Conservation (phyloP, 1,140 invertebrate genomes). For the Magallana ariakensis region DNA sequence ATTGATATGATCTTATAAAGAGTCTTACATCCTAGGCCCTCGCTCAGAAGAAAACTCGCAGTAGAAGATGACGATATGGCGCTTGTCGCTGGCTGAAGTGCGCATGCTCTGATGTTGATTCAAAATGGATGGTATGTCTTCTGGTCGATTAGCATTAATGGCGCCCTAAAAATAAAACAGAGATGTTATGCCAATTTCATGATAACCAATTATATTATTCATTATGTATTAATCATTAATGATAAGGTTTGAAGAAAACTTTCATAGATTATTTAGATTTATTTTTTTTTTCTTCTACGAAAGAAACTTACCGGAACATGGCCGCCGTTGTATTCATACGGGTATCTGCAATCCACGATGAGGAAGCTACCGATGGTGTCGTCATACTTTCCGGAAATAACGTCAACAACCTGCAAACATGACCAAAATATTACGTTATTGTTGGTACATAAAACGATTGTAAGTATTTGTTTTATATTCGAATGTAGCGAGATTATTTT, state of each 20-base stretch:
- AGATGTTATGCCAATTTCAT: not conserved
- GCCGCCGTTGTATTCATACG: slow-evolving; percentile 97
- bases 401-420: slow-evolving; percentile 13
- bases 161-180: slow-evolving; percentile 10
- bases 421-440: too few species aligned
- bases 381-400: slow-evolving; percentile 64
- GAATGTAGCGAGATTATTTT: too few species aligned
- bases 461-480: not conserved
- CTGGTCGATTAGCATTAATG: not conserved
- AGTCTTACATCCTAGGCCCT: slow-evolving; percentile 90
- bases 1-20: too few species aligned
- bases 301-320: slow-evolving; percentile 87
- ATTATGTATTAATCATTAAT: too few species aligned
- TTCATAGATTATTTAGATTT: not conserved
- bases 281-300: too few species aligned
- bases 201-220: too few species aligned
- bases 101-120: not conserved
- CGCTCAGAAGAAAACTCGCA: slow-evolving; percentile 98
- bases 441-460: not conserved
- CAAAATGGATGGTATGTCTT: not conserved
- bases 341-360: slow-evolving; percentile 87
- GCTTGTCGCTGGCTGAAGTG: slow-evolving; percentile 69
- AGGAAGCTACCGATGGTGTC: slow-evolving; percentile 60
- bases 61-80: slow-evolving; percentile 95
- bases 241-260: too few species aligned